Evolutionary conservation across 1,140 invertebrate genomes (phyloP), one percentile per base, ranked within the genome.

Genomic region (Papilio machaon): DNA sequence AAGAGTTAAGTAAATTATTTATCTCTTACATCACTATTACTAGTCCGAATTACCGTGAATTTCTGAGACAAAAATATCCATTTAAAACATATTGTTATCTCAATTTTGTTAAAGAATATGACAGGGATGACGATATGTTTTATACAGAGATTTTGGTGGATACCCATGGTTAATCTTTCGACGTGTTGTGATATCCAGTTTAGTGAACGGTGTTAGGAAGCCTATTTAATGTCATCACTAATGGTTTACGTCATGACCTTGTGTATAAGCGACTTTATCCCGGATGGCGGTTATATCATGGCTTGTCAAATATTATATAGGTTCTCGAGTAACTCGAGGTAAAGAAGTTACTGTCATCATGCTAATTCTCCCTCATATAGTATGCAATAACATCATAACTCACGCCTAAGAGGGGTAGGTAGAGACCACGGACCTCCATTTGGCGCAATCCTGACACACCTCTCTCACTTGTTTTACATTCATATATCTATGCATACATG

Each of bases 181-280:
- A 30, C 74, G 46, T n/a, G 46, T 49, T 49, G 74, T 76, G 46
- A 76, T 49, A 52, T 46, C 2, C 74, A 52, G n/a, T 30, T 23
- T 52, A 49, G 43, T 75, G 46, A 30, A 76, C 47, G 47, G 74
- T 84, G 81, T 84, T 82, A 83, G 81, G 87, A 89, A 89, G 86
- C 86, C 85, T 73, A 82, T 84, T 81, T 85, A 86, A 87, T 86
- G 83, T 85, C 82, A 81, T 79, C 79, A 76, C 86, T 89, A 89
- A 89, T 87, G 84, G 85, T 84, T 83, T 82, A 83, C 82, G 84
- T 85, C 82, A 80, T 84, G 86, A 67, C 88, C 88, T 87, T 89
- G 84, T 52, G 74, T 76, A 54, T 70, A 64, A 64, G 19, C 60
- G 23, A 70, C 64, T 70, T 70, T 70, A 70, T 70, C 64, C 64